Base-by-base conservation (phyloP, 2,797 vertebrate genomes). In the Enteromius treurensis region DNA sequence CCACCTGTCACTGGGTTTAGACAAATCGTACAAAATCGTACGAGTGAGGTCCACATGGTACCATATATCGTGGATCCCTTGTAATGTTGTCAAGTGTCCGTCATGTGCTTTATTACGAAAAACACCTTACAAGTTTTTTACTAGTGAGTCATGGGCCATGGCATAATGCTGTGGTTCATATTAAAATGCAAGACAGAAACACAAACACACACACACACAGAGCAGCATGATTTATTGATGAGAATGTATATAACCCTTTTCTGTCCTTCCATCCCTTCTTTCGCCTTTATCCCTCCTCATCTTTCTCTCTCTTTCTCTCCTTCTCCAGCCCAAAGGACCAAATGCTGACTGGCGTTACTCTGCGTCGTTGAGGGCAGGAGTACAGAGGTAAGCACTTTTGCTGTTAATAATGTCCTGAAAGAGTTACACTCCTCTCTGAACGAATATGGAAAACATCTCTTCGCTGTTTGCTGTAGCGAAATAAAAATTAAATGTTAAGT, bases 341-440 rank as follows among this genome's bases (percentile, higher is more conserved):
- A 97, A 99, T 92, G 97, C 97, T 95, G 98, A 99, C 92, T 99
- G 98, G 98, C 95, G 97, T 91, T 99, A 99, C 92, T 99, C 98
- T 89, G 97, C 98, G 4, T 99, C 97, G 88, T 94, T 99, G 90
- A 96, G 97, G 94, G 96, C 97, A 89, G 98, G 97, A 92, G 93
- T 99, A 95, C 97, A 98, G 92, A 97, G 97, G 98, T 99, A 94
- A 94, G 95, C 91, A 91, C 80, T 92, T 94, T 90, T 73, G 70
- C 85, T 49, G 11, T 65, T 81, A 42, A 26, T 85, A 65, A 76
- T 68, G 51, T 86, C 49, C 77, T 88, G 85, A 71, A 88, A 89
- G 83, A 80, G 79, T 88, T 88, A 80, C 88, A 90, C 81, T 90
- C 89, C n/a, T 69, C 26, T 77, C 26, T 32, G 47, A 77, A 67